Percentiles rank a stretch among this genome's conserved stretches.
These are phyloP conservation scores for Zosterops borbonicus DNA, from an alignment of 2,113 vertebrate genomes.

Conservation along the genomic window DNA sequence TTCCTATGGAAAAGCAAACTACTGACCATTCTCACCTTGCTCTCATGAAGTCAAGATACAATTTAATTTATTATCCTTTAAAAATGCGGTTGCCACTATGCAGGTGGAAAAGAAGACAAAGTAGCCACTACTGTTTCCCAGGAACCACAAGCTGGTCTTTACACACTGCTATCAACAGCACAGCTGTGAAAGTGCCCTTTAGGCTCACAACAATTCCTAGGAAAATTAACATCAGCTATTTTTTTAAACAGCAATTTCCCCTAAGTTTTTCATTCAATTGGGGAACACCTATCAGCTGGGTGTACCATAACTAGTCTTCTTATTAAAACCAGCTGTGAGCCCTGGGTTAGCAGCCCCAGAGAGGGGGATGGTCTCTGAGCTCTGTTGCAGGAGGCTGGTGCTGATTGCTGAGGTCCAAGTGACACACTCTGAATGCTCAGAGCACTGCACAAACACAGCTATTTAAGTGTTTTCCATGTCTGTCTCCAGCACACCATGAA, in stretches of 20 bases:
- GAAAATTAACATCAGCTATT: background rate
- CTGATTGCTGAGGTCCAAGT: background rate
- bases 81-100: background rate
- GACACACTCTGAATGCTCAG: background rate
- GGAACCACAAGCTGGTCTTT: background rate
- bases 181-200: background rate
- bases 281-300: background rate
- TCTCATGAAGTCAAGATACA: background rate
- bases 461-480: fast-evolving
- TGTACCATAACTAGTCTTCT: background rate
- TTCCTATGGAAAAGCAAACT: constrained; percentile 6
- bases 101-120: background rate
- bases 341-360: background rate
- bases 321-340: background rate
- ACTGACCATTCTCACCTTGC: background rate
- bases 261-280: fast-evolving
- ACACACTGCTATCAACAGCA: fast-evolving
- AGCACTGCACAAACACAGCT: background rate
- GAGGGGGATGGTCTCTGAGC: background rate
- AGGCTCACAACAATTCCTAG: background rate
- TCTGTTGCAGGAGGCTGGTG: background rate
- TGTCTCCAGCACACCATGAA: background rate
- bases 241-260: background rate
- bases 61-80: background rate
- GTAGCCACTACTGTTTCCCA: background rate